Base-by-base conservation (phyloP, 2,888 invertebrate species). In the Steromphala cineraria region DNA sequence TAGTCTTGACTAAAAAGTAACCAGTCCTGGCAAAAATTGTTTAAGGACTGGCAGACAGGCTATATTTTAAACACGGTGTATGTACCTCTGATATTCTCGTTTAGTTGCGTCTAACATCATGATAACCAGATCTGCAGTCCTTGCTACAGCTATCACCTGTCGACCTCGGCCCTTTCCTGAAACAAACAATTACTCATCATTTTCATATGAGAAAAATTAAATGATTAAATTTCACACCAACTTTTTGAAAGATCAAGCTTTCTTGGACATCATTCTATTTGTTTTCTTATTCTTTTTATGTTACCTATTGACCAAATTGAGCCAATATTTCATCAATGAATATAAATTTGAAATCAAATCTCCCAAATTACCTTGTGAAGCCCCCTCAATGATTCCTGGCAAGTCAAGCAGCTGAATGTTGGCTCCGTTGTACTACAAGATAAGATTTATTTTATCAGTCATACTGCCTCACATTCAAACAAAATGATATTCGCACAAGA, bases 81-180 rank as follows among this genome's bases (percentile, higher is more conserved):
- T 5, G 19, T 85, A 93, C 94, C 93, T 95, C 93, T 99, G 99
- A 62, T 98, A 97, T 92, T 99, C 98, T 79, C 98, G 98, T 94
- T 99, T 99, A 0, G 98, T 98, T 0, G 99, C 99, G 93, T 99
- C 99, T 93, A 99, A 94, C 99, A 99, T 99, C 97, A 99, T 99
- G 36, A 99, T 95, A 53, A 99, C 98, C 88, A 99, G 94, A 94
- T 99, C 99, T 0, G 99, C 98, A 3, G 99, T 99, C 90, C 99
- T 95, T 0, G 99, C 99, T 10, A 99, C 99, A 17, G 99, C 99
- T 93, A 99, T 99, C 13, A 99, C 98, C 95, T 98, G 97, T 89
- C 97, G 94, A 85, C 98, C 98, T 94, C 98, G 95, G 90, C 98
- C 98, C 94, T 97, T 97, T 86, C 97, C 97, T 94, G 83, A 84